phyloP scores from a whole-genome alignment of 1,140 invertebrate species.

The Asobara japonica region DNA sequence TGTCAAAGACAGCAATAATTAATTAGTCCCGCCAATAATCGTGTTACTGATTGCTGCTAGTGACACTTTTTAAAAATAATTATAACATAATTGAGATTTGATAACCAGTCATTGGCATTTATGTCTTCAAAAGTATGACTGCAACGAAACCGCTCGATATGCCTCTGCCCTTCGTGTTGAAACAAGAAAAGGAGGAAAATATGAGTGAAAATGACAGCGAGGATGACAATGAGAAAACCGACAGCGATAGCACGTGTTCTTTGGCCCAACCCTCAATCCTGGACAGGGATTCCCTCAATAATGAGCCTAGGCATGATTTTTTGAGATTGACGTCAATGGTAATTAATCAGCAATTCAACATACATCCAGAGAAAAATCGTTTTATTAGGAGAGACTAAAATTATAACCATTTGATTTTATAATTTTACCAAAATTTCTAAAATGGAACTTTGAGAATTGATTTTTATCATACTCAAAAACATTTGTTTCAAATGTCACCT shows the following conservation, averaged over 20 bases:
- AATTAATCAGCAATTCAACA: slow-evolving; percentile 19
- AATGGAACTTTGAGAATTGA: no score
- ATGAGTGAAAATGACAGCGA: slow-evolving; percentile 23
- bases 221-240: slow-evolving; percentile 32
- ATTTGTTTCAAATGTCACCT: no score
- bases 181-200: slow-evolving; percentile 39
- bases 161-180: slow-evolving; percentile 34
- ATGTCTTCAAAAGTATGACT: slow-evolving; percentile 33
- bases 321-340: slow-evolving; percentile 49
- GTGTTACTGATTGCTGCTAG: neutral
- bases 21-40: no score
- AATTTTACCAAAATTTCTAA: no score
- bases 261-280: slow-evolving; percentile 44
- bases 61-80: neutral
- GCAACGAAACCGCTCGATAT: slow-evolving; percentile 39
- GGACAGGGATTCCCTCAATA: slow-evolving; percentile 33
- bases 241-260: slow-evolving; percentile 37
- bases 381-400: no score
- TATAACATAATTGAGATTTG: neutral
- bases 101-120: neutral
- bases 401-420: no score
- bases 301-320: slow-evolving; percentile 44
- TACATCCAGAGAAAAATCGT: no score
- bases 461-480: no score
- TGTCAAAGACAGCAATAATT: no score